Evolutionary conservation across 2,888 invertebrate species (phyloP).

Genomic region (Hydroisotoma schaefferi): DNA sequence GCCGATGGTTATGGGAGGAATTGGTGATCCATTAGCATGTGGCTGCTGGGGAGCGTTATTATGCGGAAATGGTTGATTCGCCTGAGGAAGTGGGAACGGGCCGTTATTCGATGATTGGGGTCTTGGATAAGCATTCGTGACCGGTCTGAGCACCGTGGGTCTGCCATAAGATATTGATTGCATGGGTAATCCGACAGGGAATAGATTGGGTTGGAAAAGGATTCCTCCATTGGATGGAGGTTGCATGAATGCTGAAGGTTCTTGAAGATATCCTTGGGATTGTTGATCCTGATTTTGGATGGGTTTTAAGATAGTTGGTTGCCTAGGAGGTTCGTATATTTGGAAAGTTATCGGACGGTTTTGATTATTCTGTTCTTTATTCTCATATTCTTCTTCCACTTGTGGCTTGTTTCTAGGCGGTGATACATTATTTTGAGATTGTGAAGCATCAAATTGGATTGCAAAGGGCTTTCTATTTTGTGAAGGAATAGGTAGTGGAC

Average conservation of each 20-base stretch:
- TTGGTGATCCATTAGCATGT: not conserved
- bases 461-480: conserved; percentile 38
- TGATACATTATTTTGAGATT: conserved; percentile 30
- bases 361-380: conserved; percentile 3
- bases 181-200: not conserved
- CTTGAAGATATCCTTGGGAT: not conserved
- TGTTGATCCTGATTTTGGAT: conserved; percentile 14
- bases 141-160: conserved; percentile 33
- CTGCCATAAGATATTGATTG: conserved; percentile 8
- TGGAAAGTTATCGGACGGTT: conserved; percentile 31
- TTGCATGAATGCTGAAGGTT: conserved; percentile 11
- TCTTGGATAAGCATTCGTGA: not conserved
- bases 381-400: not conserved
- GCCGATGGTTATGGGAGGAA: conserved; percentile 28
- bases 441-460: conserved; percentile 40
- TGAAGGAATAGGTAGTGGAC: conserved; percentile 29
- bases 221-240: conserved; percentile 8
- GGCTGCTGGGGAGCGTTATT: conserved; percentile 8
- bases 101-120: not conserved
- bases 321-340: conserved; percentile 23
- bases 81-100: not conserved
- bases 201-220: not conserved
- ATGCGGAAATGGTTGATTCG: conserved; percentile 16
- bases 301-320: conserved; percentile 26
- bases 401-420: conserved; percentile 9